Base-by-base conservation (phyloP, 1,140 invertebrate genomes). In the Bathynomus jamesi region DNA sequence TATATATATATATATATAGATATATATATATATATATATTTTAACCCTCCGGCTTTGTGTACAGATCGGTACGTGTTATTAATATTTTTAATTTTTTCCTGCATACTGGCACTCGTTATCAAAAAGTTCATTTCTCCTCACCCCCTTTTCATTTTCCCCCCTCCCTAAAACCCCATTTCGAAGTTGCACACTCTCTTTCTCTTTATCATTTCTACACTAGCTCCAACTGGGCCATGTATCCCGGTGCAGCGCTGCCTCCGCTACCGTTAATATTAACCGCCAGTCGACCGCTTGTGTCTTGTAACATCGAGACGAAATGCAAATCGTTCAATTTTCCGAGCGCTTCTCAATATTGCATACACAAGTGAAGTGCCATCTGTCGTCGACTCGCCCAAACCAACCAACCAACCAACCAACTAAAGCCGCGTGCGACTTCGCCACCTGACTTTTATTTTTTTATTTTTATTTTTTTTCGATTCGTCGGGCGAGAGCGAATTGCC, bases 1-100 rank as follows among this genome's bases (percentile, higher is more conserved):
- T 53, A 53, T 53, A 53, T 53, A 53, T 53, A 53, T 53, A 53
- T 53, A 53, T 53, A 53, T 53, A 53, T 53, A 53, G 13, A 53
- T 53, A 53, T 53, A 53, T 53, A 53, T 53, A 53, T 2, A 1
- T 1, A 17, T 53, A 53, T 5, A 17, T 21, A 53, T 53, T 17
- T 53, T 1, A 17, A 17, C 40, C 13, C 13, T 11, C 40, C 21
- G 40, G 11, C 21, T 53, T 53, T 53, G 21, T 11, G 13, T 53
- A 53, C 21, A 53, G 40, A 53, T 53, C 21, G 11, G 40, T 53
- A 53, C 40, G 32, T 53, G 40, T 53, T 53, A 53, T 53, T 53
- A 53, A 53, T 53, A 53, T 53, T 53, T 21, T 53, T 53, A 17
- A 17, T 2, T 3, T 53, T 53, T 53, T 21, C 40, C 40, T 11